Conservation (phyloP, 2,888 invertebrate species). For the Meteorus colon region DNA sequence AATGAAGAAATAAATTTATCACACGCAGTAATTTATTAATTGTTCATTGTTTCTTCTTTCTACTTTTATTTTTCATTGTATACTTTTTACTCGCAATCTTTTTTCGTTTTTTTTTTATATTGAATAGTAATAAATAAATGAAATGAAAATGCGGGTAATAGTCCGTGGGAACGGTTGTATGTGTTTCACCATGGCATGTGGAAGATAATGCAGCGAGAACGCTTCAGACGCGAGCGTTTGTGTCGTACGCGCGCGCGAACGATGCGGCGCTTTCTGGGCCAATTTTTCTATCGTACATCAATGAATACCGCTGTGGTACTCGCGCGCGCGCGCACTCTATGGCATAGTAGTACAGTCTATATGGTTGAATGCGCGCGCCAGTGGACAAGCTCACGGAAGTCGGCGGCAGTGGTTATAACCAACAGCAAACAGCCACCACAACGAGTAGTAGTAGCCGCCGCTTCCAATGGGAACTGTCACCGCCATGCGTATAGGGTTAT, state of each 20-base stretch:
- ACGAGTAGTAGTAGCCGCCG: slow-evolving; percentile 38
- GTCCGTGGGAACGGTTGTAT: slow-evolving; percentile 37
- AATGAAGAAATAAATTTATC: background rate
- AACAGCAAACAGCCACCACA: slow-evolving; percentile 22
- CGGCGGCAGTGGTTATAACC: slow-evolving; percentile 32
- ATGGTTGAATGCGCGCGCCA: slow-evolving; percentile 42
- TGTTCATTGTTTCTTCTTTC: background rate
- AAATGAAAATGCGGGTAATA: slow-evolving; percentile 29
- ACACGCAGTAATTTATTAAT: background rate
- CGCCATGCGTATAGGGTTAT: slow-evolving; percentile 55
- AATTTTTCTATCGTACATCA: slow-evolving; percentile 53
- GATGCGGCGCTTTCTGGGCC: slow-evolving; percentile 48
- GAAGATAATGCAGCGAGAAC: slow-evolving; percentile 40
- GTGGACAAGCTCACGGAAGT: slow-evolving; percentile 55
- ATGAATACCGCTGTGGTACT: slow-evolving; percentile 51
- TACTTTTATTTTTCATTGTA: background rate
- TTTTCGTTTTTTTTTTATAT: background rate
- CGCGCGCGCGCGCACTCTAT: slow-evolving; percentile 31
- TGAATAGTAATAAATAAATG: slow-evolving; percentile 40
- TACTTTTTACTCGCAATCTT: background rate
- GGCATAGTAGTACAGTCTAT: slow-evolving; percentile 25
- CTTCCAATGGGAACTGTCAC: slow-evolving; percentile 49
- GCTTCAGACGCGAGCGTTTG: slow-evolving; percentile 18
- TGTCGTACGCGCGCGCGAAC: slow-evolving; percentile 22
- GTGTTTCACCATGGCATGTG: slow-evolving; percentile 22